phyloP scores from a whole-genome alignment of 2,797 vertebrate species.

The Rhadinocentrus ornatus region DNA sequence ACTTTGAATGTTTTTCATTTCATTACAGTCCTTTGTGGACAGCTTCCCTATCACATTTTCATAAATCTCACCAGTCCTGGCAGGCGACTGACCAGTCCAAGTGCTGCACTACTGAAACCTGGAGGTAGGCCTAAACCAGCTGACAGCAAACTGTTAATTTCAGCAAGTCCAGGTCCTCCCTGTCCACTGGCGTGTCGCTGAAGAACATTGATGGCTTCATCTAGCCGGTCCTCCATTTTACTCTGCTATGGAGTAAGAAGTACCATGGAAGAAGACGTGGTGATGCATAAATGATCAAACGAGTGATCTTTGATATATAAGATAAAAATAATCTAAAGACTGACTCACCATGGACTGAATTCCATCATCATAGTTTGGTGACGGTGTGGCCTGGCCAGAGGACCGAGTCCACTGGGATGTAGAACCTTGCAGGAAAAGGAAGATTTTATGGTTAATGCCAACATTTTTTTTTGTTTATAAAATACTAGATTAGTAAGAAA shows the following conservation, averaged over 20 bases:
- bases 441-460: not conserved
- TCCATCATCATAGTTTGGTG: constrained; percentile 91
- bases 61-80: constrained; percentile 84
- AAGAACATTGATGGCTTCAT: constrained; percentile 95
- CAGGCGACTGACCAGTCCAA: constrained; percentile 86
- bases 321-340: not conserved
- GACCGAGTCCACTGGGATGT: constrained; percentile 93
- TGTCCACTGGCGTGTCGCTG: constrained; percentile 92
- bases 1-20: not conserved
- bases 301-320: not conserved
- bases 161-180: constrained; percentile 77
- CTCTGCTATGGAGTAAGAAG: constrained; percentile 75
- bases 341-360: constrained; percentile 89
- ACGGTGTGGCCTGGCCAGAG: constrained; percentile 89
- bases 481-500: not conserved
- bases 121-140: constrained; percentile 83
- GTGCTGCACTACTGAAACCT: constrained; percentile 80
- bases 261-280: not conserved
- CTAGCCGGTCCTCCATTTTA: constrained; percentile 95
- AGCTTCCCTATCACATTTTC: constrained; percentile 2
- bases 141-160: constrained; percentile 88
- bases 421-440: constrained; percentile 75
- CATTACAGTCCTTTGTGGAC: not conserved
- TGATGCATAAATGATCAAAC: not conserved
- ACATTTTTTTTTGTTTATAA: not conserved